Evolutionary conservation across 2,797 vertebrate species (phyloP), one percentile per base, ranked within the genome.

Genomic region (Astyanax mexicanus): DNA sequence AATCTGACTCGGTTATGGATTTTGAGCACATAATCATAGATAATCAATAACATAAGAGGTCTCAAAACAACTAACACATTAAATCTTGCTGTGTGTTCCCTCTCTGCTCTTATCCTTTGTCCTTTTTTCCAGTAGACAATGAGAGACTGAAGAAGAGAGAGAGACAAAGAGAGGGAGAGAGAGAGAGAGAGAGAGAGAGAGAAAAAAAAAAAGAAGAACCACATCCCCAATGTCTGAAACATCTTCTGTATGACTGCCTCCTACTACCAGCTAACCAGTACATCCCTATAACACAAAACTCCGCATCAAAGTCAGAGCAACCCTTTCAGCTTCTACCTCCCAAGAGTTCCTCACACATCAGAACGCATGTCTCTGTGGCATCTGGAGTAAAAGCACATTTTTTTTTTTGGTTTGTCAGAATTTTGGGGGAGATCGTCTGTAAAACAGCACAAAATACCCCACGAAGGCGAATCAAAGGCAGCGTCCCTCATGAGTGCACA

Each of bases 271-370:
- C 54, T 75, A 70, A 80, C 78, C 49, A 55, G 35, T 58, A 29
- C n/a, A 77, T 62, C 45, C 65, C 69, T 77, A n/a, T n/a, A 75
- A 83, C 83, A 85, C 80, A 84, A 82, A 82, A 84, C 74, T 83
- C 29, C 79, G 81, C 87, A 71, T 80, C 78, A 83, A 80, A 83
- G 84, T 60, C 81, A 75, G 47, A 49, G 73, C 52, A 62, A 58
- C 23, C 44, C 38, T 84, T 80, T 91, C 87, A 86, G 79, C 83
- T 85, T 84, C 67, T 72, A 80, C 82, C 83, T 87, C 86, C 81
- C 84, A 81, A 83, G 83, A 89, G 81, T 77, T 78, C 72, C 77
- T 81, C 85, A 77, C 80, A 84, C 81, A 86, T 86, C 78, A 81
- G 38, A 86, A 54, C 35, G 72, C 64, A 78, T 75, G 85, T 75